These are phyloP conservation scores for Drosophila saltans DNA, from an alignment of 1,140 invertebrate species.

Conservation along the genomic window DNA sequence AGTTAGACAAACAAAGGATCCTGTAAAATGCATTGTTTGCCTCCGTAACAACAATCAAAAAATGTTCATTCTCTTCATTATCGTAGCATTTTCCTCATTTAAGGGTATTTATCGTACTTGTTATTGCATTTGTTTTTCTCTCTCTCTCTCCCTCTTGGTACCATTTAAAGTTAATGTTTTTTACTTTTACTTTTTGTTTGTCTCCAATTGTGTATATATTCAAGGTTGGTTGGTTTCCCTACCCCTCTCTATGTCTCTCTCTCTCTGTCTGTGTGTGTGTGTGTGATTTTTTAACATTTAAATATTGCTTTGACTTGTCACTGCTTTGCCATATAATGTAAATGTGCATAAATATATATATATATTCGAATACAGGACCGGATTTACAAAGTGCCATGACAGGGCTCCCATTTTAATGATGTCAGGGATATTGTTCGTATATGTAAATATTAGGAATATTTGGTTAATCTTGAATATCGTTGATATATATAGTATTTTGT, in stretches of 20 bases:
- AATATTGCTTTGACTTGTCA: conserved; percentile 12
- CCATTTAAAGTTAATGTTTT: conserved; percentile 3
- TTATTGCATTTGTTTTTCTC: background rate
- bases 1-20: too few relatives aligned
- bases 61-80: background rate
- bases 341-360: conserved; percentile 30
- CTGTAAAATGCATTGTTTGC: too few relatives aligned
- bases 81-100: background rate
- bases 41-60: too few relatives aligned
- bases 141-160: background rate
- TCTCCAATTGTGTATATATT: background rate
- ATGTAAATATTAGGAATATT: too few relatives aligned
- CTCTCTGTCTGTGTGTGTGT: background rate
- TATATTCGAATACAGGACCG: too few relatives aligned
- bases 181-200: background rate
- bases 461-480: too few relatives aligned
- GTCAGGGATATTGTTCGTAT: too few relatives aligned
- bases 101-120: background rate
- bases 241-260: background rate
- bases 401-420: too few relatives aligned
- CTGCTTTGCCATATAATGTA: conserved; percentile 42
- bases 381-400: too few relatives aligned
- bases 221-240: background rate
- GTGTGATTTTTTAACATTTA: background rate
- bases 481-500: too few relatives aligned